These are phyloP conservation scores for Sandelia bainsii DNA, from an alignment of 2,797 vertebrate genomes.

Conservation along the genomic window DNA sequence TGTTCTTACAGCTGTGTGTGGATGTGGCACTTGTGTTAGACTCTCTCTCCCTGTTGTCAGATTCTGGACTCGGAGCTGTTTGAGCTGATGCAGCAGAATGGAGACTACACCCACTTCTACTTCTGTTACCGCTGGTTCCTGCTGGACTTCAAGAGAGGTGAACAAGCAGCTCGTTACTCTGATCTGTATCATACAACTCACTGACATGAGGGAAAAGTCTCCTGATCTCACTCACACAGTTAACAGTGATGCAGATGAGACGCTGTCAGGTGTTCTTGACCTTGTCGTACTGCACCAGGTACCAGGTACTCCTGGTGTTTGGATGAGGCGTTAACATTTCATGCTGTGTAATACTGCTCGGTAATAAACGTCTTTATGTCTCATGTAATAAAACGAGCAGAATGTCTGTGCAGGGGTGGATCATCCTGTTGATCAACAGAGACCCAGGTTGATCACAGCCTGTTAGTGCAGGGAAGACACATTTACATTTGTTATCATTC, in stretches of 20 bases:
- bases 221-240: background rate
- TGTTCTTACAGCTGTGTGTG: too few relatives aligned
- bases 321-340: background rate
- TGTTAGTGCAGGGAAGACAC: too few relatives aligned
- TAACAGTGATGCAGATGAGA: background rate
- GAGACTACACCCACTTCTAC: constrained; percentile 99
- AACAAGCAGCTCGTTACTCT: background rate
- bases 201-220: background rate
- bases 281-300: too few relatives aligned
- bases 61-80: constrained; percentile 98
- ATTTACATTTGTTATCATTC: too few relatives aligned
- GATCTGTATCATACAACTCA: background rate
- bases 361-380: too few relatives aligned
- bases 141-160: constrained; percentile 98
- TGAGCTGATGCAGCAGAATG: constrained; percentile 98
- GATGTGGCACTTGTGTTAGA: background rate
- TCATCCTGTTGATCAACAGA: too few relatives aligned
- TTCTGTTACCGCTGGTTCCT: constrained; percentile 99
- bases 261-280: too few relatives aligned
- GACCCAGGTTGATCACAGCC: too few relatives aligned
- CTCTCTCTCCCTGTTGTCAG: constrained; percentile 71
- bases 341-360: too few relatives aligned
- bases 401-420: too few relatives aligned
- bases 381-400: too few relatives aligned
- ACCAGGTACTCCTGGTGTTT: background rate